Evolutionary conservation across 2,797 vertebrate genomes (phyloP).

Genomic region (Enteromius radiatus): DNA sequence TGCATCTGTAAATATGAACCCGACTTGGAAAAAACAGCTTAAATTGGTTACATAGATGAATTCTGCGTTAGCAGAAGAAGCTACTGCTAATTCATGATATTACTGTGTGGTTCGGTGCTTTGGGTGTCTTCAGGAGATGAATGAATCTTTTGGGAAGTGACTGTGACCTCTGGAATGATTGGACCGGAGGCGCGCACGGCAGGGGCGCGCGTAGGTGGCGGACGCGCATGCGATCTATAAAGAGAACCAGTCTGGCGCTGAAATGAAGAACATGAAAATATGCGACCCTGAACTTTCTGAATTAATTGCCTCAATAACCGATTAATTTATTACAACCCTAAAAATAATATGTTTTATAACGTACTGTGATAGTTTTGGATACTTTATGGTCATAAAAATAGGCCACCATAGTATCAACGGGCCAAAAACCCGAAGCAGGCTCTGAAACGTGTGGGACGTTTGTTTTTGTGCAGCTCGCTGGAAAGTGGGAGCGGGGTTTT

Average conservation of each 20-base stretch:
- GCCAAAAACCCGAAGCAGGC: not conserved
- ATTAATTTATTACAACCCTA: not conserved
- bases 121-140: slow-evolving; percentile 38
- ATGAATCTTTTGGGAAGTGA: slow-evolving; percentile 68
- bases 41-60: not conserved
- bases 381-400: not conserved
- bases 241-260: too few species aligned
- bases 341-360: not conserved
- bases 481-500: slow-evolving; percentile 2
- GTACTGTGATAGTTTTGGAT: not conserved
- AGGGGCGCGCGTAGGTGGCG: slow-evolving; percentile 68
- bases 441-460: slow-evolving; percentile 6
- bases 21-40: not conserved
- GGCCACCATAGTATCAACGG: not conserved
- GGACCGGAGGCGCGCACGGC: slow-evolving; percentile 67
- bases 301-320: not conserved
- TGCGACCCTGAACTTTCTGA: not conserved
- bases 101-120: not conserved
- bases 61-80: not conserved
- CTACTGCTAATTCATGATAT: not conserved
- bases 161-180: slow-evolving; percentile 70
- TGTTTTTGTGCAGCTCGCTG: slow-evolving; percentile 3
- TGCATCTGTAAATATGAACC: not conserved
- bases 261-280: slow-evolving; percentile 51
- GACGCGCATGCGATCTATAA: slow-evolving; percentile 3